A percentile compares a stretch with the other conserved stretches of the same genome.
Evolutionary conservation across 2,888 invertebrate species (phyloP).

Genomic region (Dasysyrphus tricinctus): DNA sequence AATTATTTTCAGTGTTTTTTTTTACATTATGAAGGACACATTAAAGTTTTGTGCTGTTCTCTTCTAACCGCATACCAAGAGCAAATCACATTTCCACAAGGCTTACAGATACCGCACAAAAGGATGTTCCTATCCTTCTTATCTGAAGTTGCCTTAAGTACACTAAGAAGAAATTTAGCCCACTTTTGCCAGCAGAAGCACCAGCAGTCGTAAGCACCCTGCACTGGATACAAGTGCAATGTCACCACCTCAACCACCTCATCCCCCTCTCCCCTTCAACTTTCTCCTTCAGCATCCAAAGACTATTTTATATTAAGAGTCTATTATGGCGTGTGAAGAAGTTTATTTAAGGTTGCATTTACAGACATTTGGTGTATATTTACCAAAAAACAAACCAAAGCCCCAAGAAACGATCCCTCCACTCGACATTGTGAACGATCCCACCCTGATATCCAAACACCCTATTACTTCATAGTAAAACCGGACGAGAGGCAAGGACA

Average conservation of each 20-base stretch:
- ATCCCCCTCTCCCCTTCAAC: too few species aligned
- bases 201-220: not conserved
- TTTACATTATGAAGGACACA: conserved; percentile 28
- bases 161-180: conserved; percentile 50
- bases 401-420: conserved; percentile 56
- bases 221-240: conserved; percentile 7
- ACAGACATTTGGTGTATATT: conserved; percentile 70
- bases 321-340: conserved; percentile 72
- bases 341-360: conserved; percentile 75
- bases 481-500: conserved; percentile 23
- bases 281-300: not conserved
- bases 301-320: conserved; percentile 69
- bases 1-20: not conserved
- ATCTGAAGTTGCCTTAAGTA: conserved; percentile 59
- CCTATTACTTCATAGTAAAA: not conserved
- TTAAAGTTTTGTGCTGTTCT: conserved; percentile 39
- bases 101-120: conserved; percentile 52
- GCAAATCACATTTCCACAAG: conserved; percentile 57
- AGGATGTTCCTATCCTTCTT: conserved; percentile 67
- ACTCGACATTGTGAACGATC: conserved; percentile 27
- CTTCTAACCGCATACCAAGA: conserved; percentile 15
- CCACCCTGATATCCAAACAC: conserved; percentile 36
- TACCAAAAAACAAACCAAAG: conserved; percentile 56
- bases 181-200: conserved; percentile 12
- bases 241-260: not conserved